Base-by-base conservation (phyloP, 2,113 vertebrate genomes). In the Numenius arquata region DNA sequence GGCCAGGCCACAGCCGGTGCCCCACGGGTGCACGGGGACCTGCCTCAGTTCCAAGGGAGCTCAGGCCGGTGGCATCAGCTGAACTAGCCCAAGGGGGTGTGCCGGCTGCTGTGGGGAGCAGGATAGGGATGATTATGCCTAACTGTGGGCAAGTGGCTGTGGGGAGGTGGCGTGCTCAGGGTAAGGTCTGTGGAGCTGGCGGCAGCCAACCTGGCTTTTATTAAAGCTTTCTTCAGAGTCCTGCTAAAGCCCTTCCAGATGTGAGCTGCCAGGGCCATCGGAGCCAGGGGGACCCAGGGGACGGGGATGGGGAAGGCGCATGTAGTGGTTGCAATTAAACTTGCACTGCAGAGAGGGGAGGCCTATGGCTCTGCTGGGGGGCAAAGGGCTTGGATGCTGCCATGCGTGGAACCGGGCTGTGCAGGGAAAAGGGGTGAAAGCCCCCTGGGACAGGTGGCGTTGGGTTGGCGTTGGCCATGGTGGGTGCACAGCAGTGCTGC, bases 181-280 rank as follows among this genome's bases (percentile, higher is more conserved):
- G 83, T 76, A 80, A 89, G 86, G 79, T 86, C 7, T 1, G 8
- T 6, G 14, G 75, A 1, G 19, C 71, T 66, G 25, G 72, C 6
- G 0, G 59, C 65, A 89, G 41, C 93, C 79, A 90, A 93, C 95
- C 96, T 97, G 97, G 82, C 89, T 98, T 96, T 95, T 96, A 87
- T 97, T 97, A 97, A 94, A 75, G 85, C 74, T 68, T 73, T 61
- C 52, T 92, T 93, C 80, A 75, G 93, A 90, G 89, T 65, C 18
- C 21, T 55, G 40, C 89, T 93, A 96, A 97, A 96, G 68, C 94
- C 92, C 85, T 97, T 98, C 96, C 97, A 97, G 93, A 97, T 97
- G 97, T 96, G 97, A 83, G 67, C 56, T 92, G 67, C 45, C 36
- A 73, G 92, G 84, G 88, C 62, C 76, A 58, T 87, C 20, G 0